Evolutionary conservation across 2,797 vertebrate species (phyloP).

Genomic region (Helostoma temminkii): DNA sequence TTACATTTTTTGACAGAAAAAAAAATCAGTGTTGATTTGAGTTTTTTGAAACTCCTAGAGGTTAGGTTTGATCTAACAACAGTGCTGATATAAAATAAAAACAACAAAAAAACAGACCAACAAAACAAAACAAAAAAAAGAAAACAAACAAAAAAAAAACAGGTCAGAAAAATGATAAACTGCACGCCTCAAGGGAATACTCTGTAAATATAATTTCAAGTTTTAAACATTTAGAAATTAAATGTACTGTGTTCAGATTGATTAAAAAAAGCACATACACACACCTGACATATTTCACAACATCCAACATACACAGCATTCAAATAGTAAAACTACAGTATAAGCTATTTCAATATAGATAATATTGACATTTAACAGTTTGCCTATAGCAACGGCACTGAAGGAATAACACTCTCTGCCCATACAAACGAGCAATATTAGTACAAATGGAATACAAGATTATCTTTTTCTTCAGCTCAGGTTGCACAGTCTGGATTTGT

Average conservation of each 20-base stretch:
- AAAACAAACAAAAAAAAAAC: conserved; percentile 1
- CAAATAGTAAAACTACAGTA: conserved; percentile 78
- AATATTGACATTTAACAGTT: conserved; percentile 77
- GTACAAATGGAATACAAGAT: conserved; percentile 47
- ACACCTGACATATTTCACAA: conserved; percentile 76
- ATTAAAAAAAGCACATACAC: conserved; percentile 72
- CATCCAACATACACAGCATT: conserved; percentile 78
- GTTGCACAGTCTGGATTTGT: conserved; percentile 67
- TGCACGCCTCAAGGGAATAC: conserved; percentile 60
- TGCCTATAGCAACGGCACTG: conserved; percentile 75
- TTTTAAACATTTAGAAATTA: conserved; percentile 64
- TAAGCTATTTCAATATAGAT: conserved; percentile 81
- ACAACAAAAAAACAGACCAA: conserved; percentile 17
- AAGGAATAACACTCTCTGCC: conserved; percentile 73
- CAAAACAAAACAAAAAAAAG: conserved; percentile 32
- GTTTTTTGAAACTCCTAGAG: conserved; percentile 7
- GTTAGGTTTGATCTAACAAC: conserved; percentile 34
- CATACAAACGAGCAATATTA: conserved; percentile 64
- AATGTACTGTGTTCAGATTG: conserved; percentile 70
- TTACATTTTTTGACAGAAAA: conserved; percentile 15
- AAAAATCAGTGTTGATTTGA: conserved; percentile 33
- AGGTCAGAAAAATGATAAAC: conserved; percentile 43
- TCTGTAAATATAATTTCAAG: conserved; percentile 70
- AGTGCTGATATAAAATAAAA: conserved; percentile 2
- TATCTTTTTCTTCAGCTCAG: conserved; percentile 52